phyloP scores from a whole-genome alignment of 2,888 invertebrate species.

The Brachycybe producta region DNA sequence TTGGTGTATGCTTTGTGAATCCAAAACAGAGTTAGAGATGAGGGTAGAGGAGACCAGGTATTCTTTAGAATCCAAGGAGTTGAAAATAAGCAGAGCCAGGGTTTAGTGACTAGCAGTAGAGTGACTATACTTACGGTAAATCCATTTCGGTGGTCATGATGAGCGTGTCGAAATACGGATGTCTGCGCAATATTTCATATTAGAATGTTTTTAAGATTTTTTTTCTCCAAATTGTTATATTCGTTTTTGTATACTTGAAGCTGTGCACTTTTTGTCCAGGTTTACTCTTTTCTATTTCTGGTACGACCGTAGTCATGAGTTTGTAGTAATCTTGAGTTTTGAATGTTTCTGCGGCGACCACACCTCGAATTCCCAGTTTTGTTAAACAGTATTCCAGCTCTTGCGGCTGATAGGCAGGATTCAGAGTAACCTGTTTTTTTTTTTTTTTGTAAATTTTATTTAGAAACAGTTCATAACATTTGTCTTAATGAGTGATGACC shows the following conservation, averaged over 20 bases:
- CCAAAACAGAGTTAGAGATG: no score
- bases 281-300: constrained; percentile 36
- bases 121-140: constrained; percentile 1
- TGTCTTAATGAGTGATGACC: constrained; percentile 17
- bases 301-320: constrained; percentile 46
- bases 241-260: no score
- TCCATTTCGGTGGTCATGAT: constrained; percentile 22
- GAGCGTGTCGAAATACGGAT: constrained; percentile 20
- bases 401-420: constrained; percentile 54
- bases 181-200: constrained; percentile 17
- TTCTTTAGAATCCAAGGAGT: no score
- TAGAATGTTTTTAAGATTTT: no score
- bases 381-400: constrained; percentile 60
- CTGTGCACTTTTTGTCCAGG: constrained; percentile 28
- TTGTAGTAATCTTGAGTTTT: constrained; percentile 53
- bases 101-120: no score
- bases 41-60: no score
- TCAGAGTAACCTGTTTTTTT: constrained; percentile 50
- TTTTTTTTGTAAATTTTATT: background rate
- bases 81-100: constrained; percentile 19
- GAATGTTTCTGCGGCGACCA: constrained; percentile 49
- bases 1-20: no score
- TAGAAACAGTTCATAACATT: background rate
- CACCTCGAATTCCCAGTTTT: constrained; percentile 53
- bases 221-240: no score